Evolutionary conservation across 2,888 invertebrate species (phyloP).

Genomic region (Rhyacophila evoluta): DNA sequence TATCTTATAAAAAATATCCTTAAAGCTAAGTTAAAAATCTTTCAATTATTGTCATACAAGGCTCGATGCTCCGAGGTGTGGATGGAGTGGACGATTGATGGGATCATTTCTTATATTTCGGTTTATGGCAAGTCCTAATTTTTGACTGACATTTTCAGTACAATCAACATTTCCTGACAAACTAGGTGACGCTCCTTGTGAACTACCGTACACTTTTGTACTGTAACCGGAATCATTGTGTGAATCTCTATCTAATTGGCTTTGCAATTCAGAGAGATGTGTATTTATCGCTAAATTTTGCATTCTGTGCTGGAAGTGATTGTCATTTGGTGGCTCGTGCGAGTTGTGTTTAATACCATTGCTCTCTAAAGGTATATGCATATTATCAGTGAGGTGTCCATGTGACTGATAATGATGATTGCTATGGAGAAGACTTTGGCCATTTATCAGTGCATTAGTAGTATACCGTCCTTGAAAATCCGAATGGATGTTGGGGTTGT

Average conservation of each 20-base stretch:
- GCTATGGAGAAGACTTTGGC: background rate
- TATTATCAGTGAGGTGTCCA: constrained; percentile 51
- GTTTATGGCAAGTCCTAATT: constrained; percentile 59
- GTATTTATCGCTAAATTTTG: constrained; percentile 69
- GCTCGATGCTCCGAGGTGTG: constrained; percentile 74
- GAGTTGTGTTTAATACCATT: background rate
- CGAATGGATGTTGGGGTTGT: constrained; percentile 56
- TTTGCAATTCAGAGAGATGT: constrained; percentile 66
- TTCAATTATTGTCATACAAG: constrained; percentile 67
- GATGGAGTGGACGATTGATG: constrained; percentile 57
- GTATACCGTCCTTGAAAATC: constrained; percentile 44
- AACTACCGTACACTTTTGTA: constrained; percentile 83
- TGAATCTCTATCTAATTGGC: constrained; percentile 73
- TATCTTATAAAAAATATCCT: background rate
- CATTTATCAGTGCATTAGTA: background rate
- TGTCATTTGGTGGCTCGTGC: constrained; percentile 59
- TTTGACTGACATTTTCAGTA: constrained; percentile 60
- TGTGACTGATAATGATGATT: constrained; percentile 45
- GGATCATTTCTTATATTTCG: constrained; percentile 58
- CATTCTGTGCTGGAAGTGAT: constrained; percentile 65
- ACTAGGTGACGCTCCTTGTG: constrained; percentile 83
- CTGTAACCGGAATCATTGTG: constrained; percentile 90
- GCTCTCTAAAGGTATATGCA: constrained; percentile 41
- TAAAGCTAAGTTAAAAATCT: background rate
- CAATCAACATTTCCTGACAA: constrained; percentile 72